A percentile compares a stretch with the other conserved stretches of the same genome.
Evolutionary conservation across 2,888 invertebrate genomes (phyloP).

Genomic region (Eustalomyia histrio): DNA sequence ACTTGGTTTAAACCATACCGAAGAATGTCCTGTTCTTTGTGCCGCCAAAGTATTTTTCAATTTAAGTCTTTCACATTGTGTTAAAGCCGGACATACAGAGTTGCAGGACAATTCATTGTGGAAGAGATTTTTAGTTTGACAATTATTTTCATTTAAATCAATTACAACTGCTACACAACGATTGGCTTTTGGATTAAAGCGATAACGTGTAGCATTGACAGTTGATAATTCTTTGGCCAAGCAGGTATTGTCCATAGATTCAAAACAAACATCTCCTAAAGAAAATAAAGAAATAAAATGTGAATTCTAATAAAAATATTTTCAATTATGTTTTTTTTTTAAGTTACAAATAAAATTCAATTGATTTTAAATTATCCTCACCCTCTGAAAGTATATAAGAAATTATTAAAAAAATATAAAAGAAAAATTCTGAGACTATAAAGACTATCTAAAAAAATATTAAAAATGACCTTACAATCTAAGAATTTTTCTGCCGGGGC

Average conservation of each 20-base stretch:
- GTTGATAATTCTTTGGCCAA: slow-evolving; percentile 74
- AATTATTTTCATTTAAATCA: slow-evolving; percentile 84
- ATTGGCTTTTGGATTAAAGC: slow-evolving; percentile 88
- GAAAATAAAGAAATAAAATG: background rate
- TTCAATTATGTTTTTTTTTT: too few species aligned
- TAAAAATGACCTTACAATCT: too few species aligned
- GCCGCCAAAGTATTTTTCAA: slow-evolving; percentile 88
- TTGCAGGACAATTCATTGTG: slow-evolving; percentile 89
- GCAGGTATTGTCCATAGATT: slow-evolving; percentile 84
- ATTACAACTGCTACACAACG: slow-evolving; percentile 85
- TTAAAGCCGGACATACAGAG: slow-evolving; percentile 89
- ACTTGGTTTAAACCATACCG: slow-evolving; percentile 84
- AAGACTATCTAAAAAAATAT: too few species aligned
- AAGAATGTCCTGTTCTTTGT: slow-evolving; percentile 82
- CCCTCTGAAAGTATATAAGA: too few species aligned
- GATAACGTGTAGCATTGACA: slow-evolving; percentile 82
- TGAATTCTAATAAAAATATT: too few species aligned
- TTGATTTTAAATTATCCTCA: too few species aligned
- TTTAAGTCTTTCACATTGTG: slow-evolving; percentile 88
- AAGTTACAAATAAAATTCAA: too few species aligned
- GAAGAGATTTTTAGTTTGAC: slow-evolving; percentile 92
- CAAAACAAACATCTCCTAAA: slow-evolving; percentile 89
- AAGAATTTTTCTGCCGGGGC: too few species aligned
- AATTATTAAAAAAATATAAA: too few species aligned
- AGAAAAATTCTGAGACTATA: too few species aligned